Evolutionary conservation across 2,888 invertebrate genomes (phyloP), one percentile per base, ranked within the genome.

Genomic region (Megamerina dolium): DNA sequence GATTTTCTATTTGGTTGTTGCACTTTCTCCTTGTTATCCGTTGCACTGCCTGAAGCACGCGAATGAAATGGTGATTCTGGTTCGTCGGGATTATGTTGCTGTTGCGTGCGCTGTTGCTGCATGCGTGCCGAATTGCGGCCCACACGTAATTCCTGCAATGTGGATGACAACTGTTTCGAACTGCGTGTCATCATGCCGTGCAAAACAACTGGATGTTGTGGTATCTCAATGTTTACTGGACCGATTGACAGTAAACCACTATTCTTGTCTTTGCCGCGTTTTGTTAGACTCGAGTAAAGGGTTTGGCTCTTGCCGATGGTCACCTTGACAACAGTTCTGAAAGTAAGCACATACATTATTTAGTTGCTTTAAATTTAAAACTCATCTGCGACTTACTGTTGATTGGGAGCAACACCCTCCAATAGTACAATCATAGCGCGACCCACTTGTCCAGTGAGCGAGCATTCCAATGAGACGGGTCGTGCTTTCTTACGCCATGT

Each of bases 101-200:
- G 79, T 0, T 86, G 82, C 53, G 85, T 73, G 20, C 81, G 73
- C 33, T 87, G 79, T 0, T 86, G 82, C 53, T 85, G 73, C 9
- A 60, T 57, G 14, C 90, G 77, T 27, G 85, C 85, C 0, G 86
- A 82, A 1, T 87, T 84, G 53, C 90, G 78, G 2, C 87, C 86
- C 9, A 89, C 89, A 23, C 90, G 77, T 39, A 91, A 68, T 73
- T 91, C 89, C 79, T 94, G 94, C 41, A 96, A 73, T 0, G 95
- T 96, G 12, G 87, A 87, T 6, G 93, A 93, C 32, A 96, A 75
- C 63, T 95, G 91, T 53, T 92, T 85, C 49, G 92, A 91, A 51
- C 93, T 91, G 55, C 96, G 78, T 0, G 92, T 92, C 82, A 99
- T 94, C 87, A 99, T 96, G 38, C 95, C 96, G 72, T 99, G 97